Evolutionary conservation across 2,888 invertebrate species (phyloP), one percentile per base, ranked within the genome.

Genomic region (Tethea ocularis): DNA sequence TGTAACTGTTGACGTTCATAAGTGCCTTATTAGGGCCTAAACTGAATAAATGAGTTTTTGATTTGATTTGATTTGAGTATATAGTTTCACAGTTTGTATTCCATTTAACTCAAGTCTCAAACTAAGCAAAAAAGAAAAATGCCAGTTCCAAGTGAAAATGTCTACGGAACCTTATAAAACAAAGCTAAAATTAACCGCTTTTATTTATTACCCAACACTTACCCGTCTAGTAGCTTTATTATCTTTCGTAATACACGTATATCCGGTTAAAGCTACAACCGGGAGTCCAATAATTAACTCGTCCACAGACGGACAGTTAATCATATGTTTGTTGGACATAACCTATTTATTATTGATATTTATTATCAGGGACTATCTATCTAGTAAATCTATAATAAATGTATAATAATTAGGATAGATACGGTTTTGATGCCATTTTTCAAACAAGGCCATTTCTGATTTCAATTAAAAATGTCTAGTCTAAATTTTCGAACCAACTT

Each of bases 151-250:
- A 0, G n/a, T 17, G 17, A 38, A 38, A 7, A n/a, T 20, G 8
- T 46, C 46, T 46, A 46, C 46, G 46, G 46, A 20, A 46, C 20
- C 46, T 20, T 41, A 3, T 15, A 46, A 46, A 10, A 17, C 17
- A 46, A 17, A 0, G n/a, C 5, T 20, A 20, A 20, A 46, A 46
- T 8, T n/a, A 10, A 20, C 46, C 46, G 20, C 20, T 46, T 33
- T 46, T 46, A 46, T 46, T 46, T 46, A 46, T 46, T 46, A 46
- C 41, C 41, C 46, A 46, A 46, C 17, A 46, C 46, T 46, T 20
- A 46, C 46, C 46, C 17, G 20, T 17, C 46, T 1, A 46, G 46
- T 46, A 46, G 46, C 46, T 46, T 46, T 46, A 38, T 38, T 38
- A 46, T 46, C 46, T 20, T 46, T 46, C 17, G 46, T 46, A 46